Evolutionary conservation across 2,113 vertebrate genomes (phyloP).

Genomic region (Grammomys dolichurus): DNA sequence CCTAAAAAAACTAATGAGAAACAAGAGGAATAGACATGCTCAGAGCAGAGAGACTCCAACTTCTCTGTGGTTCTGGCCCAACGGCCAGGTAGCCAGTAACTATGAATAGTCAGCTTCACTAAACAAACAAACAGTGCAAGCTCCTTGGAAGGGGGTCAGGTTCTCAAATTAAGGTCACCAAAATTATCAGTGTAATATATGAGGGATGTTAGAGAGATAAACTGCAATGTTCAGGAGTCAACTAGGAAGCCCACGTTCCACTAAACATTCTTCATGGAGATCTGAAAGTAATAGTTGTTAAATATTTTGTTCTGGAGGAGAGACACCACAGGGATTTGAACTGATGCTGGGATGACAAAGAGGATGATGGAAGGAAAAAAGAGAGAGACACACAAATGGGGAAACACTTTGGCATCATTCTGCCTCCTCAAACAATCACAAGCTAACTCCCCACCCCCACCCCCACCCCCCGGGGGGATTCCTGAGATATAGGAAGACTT

Average conservation of each 20-base stretch:
- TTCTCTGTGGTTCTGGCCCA: background rate
- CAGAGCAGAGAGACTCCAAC: background rate
- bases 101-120: background rate
- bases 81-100: background rate
- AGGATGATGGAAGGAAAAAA: background rate
- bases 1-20: background rate
- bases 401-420: background rate
- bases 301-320: constrained; percentile 6
- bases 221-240: background rate
- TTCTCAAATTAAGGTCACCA: background rate
- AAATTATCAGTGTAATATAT: background rate
- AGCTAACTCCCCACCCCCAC: background rate
- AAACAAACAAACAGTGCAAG: background rate
- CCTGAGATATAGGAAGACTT: background rate
- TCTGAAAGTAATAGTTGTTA: background rate
- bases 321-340: background rate
- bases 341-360: background rate
- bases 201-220: background rate
- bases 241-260: background rate
- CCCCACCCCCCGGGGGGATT: background rate
- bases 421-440: background rate
- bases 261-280: background rate
- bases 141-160: background rate
- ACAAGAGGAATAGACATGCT: constrained; percentile 2
- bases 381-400: background rate